Percentiles rank a stretch among this genome's conserved stretches.
Conservation (phyloP, 2,888 invertebrate genomes). For the Athripsodes cinereus region DNA sequence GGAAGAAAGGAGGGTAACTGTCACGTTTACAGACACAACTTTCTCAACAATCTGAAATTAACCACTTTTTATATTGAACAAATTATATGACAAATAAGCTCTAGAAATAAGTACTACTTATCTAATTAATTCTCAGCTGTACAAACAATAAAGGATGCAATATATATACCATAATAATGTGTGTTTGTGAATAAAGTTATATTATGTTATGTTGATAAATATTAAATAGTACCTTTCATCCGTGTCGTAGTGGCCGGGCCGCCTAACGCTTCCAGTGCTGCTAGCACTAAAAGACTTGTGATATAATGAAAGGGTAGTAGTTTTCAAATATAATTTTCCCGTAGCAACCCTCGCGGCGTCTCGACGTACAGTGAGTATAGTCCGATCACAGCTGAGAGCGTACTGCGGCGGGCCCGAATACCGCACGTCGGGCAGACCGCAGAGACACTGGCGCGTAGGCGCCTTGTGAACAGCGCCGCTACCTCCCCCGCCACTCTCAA, state of each 20-base stretch:
- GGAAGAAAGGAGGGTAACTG: neutral
- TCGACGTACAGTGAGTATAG: neutral
- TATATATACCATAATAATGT: neutral
- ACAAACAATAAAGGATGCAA: neutral
- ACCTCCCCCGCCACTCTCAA: slow-evolving; percentile 6
- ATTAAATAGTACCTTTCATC: slow-evolving; percentile 12
- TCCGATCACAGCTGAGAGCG: slow-evolving; percentile 9
- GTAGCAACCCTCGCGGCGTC: slow-evolving; percentile 3
- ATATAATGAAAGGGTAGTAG: neutral
- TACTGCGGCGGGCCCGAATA: slow-evolving; percentile 21
- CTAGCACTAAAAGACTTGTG: neutral
- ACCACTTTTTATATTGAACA: neutral
- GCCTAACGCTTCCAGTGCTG: slow-evolving; percentile 2
- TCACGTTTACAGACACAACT: neutral
- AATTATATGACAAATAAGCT: neutral
- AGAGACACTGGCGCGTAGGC: slow-evolving; percentile 24
- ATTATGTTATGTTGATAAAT: neutral
- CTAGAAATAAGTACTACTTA: neutral
- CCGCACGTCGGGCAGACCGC: slow-evolving; percentile 22
- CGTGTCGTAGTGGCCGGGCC: slow-evolving; percentile 7
- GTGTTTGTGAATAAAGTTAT: neutral
- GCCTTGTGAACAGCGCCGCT: slow-evolving; percentile 11
- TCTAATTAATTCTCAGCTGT: neutral
- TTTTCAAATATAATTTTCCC: neutral
- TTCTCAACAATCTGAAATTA: neutral